A percentile compares a stretch with the other conserved stretches of the same genome.
phyloP scores from a whole-genome alignment of 23 tunicate species.

The Styela plicata region DNA sequence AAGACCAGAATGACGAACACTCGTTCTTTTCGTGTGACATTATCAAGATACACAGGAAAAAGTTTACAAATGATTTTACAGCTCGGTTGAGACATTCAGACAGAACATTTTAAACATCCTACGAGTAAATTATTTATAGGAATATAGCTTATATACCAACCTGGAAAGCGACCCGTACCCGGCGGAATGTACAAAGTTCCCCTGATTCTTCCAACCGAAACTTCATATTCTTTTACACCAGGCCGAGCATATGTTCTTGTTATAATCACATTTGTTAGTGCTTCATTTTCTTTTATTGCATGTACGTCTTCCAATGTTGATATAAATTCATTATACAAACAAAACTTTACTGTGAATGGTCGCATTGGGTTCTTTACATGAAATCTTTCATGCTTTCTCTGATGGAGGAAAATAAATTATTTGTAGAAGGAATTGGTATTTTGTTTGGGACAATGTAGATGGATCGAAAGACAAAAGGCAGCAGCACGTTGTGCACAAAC shows the following conservation, averaged over 20 bases:
- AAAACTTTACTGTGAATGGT: background rate
- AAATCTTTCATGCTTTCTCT: constrained; percentile 1
- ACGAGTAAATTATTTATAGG: background rate
- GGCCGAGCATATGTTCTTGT: background rate
- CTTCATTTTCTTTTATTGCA: background rate
- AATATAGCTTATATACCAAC: too few species aligned
- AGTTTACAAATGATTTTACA: too few species aligned
- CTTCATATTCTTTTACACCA: background rate
- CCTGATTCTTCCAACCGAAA: background rate
- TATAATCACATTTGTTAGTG: background rate
- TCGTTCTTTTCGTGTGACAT: too few species aligned
- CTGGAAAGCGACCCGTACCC: background rate
- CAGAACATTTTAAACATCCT: too few species aligned
- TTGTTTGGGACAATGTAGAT: too few species aligned
- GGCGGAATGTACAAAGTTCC: background rate
- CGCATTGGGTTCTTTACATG: background rate
- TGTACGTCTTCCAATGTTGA: background rate
- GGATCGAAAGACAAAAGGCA: too few species aligned
- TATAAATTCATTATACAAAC: background rate
- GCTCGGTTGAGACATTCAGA: too few species aligned
- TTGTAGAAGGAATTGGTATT: too few species aligned
- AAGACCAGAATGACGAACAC: too few species aligned
- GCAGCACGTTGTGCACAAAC: too few species aligned
- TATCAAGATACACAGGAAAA: too few species aligned
- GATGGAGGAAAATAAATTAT: background rate